Evolutionary conservation across 2,888 invertebrate genomes (phyloP), one percentile per base, ranked within the genome.

Genomic region (Mystacides longicornis): DNA sequence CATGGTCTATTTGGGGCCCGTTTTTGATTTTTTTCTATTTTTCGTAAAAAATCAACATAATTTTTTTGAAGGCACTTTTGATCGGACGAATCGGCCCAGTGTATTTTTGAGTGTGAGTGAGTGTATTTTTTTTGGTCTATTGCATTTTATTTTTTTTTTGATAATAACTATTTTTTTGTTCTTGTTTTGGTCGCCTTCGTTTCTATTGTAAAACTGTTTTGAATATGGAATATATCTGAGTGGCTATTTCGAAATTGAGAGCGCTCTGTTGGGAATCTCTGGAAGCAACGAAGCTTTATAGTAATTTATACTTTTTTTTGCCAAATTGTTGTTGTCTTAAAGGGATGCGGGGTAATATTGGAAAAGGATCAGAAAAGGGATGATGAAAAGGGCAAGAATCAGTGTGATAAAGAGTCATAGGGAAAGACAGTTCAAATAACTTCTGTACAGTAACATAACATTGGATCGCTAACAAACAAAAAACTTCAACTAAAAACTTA

Each of bases 1-100:
- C 74, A 79, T 79, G 86, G 86, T 77, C 89, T 90, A 89, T 89
- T 86, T 85, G 86, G 89, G 89, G 89, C 88, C 89, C 85, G 77
- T 78, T 80, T 83, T 81, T 81, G 83, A 81, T 81, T 82, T 77
- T 77, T 72, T 68, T n/a, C n/a, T 71, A 77, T 81, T 81, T 83
- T 82, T 84, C 82, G 85, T 86, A 87, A 86, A 89, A 89, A 89
- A 85, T 81, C 85, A 87, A 87, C 82, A 84, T 82, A n/a, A n/a
- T n/a, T n/a, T 72, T 74, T 82, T 37, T 87, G 90, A 90, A 90
- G 90, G 90, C 90, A 90, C 90, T 89, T 90, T 84, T 85, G 86
- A 86, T 86, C 89, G 89, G 90, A 90, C 90, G 89, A 87, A 83
- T 82, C 85, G 89, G 89, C 89, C 89, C 89, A 87, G 85, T 86